Evolutionary conservation across 92 coral and sea anemone species (phyloP).

Genomic region (Porites lobata): DNA sequence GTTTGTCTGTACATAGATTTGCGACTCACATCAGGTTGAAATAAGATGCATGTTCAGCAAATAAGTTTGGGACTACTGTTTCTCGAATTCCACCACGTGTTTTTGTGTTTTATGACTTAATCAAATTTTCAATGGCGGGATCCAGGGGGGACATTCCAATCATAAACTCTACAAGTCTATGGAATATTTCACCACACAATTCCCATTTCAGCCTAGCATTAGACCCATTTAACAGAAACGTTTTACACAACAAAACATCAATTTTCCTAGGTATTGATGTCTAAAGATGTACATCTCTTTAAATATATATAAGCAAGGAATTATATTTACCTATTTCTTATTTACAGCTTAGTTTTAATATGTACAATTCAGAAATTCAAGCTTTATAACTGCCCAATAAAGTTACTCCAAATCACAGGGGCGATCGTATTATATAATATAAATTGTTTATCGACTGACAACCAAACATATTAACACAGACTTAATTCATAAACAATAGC

Average conservation of each 20-base stretch:
- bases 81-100: neutral
- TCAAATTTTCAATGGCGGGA: neutral
- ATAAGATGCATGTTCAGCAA: too few relatives aligned
- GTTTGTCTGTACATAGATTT: too few relatives aligned
- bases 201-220: neutral
- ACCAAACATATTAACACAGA: neutral
- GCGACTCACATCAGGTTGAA: too few relatives aligned
- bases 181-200: neutral
- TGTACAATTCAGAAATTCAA: neutral
- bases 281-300: neutral
- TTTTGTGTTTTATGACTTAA: neutral
- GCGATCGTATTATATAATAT: neutral
- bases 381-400: neutral
- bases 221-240: neutral
- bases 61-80: too few relatives aligned
- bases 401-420: neutral
- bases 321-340: conserved; percentile 22
- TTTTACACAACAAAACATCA: conserved; percentile 18
- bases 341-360: neutral
- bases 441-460: neutral
- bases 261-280: conserved; percentile 5
- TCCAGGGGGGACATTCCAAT: neutral
- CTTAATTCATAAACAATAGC: neutral
- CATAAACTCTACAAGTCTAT: neutral
- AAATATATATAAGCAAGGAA: neutral